Percentiles rank a stretch among this genome's conserved stretches.
Evolutionary conservation across 2,113 vertebrate genomes (phyloP).

Genomic region (Spea bombifrons): DNA sequence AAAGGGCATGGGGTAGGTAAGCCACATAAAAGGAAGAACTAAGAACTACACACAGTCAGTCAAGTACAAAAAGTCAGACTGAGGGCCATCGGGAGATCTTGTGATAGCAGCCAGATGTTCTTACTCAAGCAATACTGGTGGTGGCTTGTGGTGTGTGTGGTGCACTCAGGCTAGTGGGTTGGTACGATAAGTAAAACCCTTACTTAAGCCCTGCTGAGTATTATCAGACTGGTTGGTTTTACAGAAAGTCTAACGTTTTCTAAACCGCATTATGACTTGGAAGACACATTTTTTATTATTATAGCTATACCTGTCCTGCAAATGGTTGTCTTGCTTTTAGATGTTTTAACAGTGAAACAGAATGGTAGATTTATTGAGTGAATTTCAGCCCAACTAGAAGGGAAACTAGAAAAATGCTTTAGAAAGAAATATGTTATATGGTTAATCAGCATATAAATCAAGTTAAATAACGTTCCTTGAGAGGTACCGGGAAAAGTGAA

Average conservation of each 20-base stretch:
- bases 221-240: not conserved
- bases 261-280: conserved; percentile 2
- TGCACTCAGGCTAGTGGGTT: too few relatives aligned
- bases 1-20: too few relatives aligned
- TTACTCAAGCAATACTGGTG: too few relatives aligned
- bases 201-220: not conserved
- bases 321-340: conserved; percentile 13
- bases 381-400: not conserved
- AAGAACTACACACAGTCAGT: too few relatives aligned
- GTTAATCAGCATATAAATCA: conserved; percentile 29
- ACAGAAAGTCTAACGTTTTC: conserved; percentile 21
- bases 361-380: conserved; percentile 3
- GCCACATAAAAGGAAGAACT: too few relatives aligned
- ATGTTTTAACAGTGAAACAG: not conserved
- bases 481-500: not conserved
- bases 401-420: not conserved
- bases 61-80: too few relatives aligned
- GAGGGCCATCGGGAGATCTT: too few relatives aligned
- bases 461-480: conserved; percentile 3
- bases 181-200: too few relatives aligned
- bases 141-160: too few relatives aligned
- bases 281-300: not conserved
- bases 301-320: not conserved
- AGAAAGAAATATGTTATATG: conserved; percentile 14
- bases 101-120: too few relatives aligned